Evolutionary conservation across 2,888 invertebrate species (phyloP).

Genomic region (Drosophila paracracens): DNA sequence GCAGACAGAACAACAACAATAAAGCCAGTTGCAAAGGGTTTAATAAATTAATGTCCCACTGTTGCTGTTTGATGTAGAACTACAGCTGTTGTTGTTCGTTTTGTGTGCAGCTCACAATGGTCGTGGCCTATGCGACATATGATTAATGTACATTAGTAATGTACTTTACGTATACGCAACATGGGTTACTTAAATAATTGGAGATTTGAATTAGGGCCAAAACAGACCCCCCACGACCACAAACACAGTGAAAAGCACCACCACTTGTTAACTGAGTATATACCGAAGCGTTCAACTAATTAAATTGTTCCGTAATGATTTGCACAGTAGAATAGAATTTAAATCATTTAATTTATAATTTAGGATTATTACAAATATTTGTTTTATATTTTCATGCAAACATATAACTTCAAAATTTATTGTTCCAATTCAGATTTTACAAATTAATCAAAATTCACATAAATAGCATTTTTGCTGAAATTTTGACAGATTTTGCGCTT

Average conservation of each 20-base stretch:
- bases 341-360: background rate
- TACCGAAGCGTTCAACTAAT: background rate
- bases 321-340: background rate
- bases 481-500: background rate
- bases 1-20: constrained; percentile 9
- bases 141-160: constrained; percentile 60
- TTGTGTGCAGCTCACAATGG: constrained; percentile 17
- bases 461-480: background rate
- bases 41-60: constrained; percentile 62
- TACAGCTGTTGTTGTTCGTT: constrained; percentile 6
- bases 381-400: background rate
- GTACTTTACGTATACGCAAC: constrained; percentile 38
- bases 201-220: constrained; percentile 37
- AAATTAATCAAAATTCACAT: background rate
- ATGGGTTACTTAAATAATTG: constrained; percentile 9
- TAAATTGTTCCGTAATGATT: background rate
- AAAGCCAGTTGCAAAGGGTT: constrained; percentile 26
- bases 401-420: background rate
- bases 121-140: constrained; percentile 35
- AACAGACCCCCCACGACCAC: background rate
- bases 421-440: no score
- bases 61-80: constrained; percentile 15
- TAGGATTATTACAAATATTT: background rate
- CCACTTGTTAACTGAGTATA: background rate
- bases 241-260: background rate